A percentile compares a stretch with the other conserved stretches of the same genome.
These are phyloP conservation scores for Ciconia maguari DNA, from an alignment of 2,113 vertebrate genomes.

Conservation along the genomic window DNA sequence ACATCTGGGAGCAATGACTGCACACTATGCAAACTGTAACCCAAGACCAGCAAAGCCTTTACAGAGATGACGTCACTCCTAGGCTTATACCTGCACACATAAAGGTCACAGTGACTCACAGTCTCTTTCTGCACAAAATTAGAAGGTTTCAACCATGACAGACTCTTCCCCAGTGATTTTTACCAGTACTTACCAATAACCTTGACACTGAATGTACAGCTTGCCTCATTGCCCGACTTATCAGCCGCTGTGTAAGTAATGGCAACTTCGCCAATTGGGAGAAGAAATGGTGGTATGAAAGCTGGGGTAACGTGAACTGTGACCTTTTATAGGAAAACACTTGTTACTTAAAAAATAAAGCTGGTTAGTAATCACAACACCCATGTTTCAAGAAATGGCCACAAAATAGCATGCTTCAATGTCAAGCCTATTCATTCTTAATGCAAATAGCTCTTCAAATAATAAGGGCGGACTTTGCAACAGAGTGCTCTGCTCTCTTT, in stretches of 20 bases:
- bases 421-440: not conserved
- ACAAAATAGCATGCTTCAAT: not conserved
- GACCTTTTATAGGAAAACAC: conserved; percentile 76
- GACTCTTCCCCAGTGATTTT: not conserved
- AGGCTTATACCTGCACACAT: not conserved
- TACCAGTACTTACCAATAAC: conserved; percentile 85
- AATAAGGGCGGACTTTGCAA: not conserved
- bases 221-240: conserved; percentile 85
- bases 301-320: conserved; percentile 86
- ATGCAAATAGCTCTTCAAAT: not conserved
- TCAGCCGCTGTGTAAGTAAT: conserved; percentile 88
- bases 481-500: not conserved
- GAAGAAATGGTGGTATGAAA: conserved; percentile 86
- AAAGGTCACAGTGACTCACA: not conserved
- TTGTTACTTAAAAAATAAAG: conserved; percentile 28
- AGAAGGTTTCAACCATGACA: not conserved
- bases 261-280: conserved; percentile 86
- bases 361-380: not conserved
- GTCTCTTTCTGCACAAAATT: not conserved
- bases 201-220: conserved; percentile 89
- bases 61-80: not conserved
- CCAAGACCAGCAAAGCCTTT: not conserved
- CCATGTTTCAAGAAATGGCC: not conserved
- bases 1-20: not conserved
- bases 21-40: not conserved